Evolutionary conservation across 2,888 invertebrate species (phyloP).

Genomic region (Aphodius sticticus): DNA sequence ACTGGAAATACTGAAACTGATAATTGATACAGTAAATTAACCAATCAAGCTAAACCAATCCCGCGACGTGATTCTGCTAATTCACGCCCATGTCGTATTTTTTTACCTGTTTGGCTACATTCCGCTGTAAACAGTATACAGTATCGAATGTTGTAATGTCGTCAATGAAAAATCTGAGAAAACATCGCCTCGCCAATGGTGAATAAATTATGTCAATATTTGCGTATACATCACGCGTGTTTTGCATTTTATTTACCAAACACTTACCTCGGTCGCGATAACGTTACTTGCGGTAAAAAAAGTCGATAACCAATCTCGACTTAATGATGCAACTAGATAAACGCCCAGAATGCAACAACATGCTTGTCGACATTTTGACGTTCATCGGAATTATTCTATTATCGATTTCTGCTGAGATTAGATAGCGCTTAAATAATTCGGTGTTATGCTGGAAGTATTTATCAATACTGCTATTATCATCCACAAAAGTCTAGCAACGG

Average conservation of each 20-base stretch:
- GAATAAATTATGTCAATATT: constrained; percentile 4
- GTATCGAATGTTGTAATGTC: neutral
- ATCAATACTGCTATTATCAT: no score
- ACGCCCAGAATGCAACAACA: neutral
- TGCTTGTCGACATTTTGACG: no score
- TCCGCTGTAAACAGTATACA: neutral
- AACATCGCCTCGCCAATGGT: neutral
- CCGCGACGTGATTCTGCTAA: neutral
- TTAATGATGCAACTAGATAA: neutral
- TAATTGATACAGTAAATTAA: neutral
- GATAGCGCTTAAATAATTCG: neutral
- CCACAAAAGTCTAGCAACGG: no score
- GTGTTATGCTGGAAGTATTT: no score
- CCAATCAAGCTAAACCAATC: neutral
- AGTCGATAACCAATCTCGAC: neutral
- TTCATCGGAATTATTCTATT: neutral
- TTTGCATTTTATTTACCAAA: neutral
- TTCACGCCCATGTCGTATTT: neutral
- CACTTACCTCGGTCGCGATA: neutral
- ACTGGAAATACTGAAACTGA: neutral
- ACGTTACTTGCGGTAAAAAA: neutral
- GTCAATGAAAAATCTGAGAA: neutral
- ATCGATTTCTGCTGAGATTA: neutral
- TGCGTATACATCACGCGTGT: neutral
- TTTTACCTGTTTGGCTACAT: neutral